These are phyloP conservation scores for Elgaria multicarinata DNA, from an alignment of 2,113 vertebrate genomes.

Conservation along the genomic window DNA sequence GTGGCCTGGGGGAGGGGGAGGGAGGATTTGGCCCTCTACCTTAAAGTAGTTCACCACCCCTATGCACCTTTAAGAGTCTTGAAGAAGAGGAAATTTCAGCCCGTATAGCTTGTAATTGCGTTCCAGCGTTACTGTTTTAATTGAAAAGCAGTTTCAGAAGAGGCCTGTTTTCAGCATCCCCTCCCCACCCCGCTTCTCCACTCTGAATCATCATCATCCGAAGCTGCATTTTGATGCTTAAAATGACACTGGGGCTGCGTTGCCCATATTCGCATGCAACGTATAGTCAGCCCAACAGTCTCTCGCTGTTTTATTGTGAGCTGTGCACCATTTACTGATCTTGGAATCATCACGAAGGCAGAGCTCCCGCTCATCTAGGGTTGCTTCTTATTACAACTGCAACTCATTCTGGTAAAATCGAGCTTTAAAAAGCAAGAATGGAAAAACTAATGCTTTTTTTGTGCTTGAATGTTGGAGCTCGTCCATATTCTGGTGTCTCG, in stretches of 20 bases:
- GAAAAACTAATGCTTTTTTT: neutral
- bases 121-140: neutral
- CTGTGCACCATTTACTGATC: neutral
- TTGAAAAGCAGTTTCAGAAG: neutral
- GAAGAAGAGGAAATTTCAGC: neutral
- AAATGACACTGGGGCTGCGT: neutral
- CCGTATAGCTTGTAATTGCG: neutral
- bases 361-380: no score
- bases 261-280: neutral
- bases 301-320: neutral
- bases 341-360: neutral
- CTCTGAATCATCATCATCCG: neutral
- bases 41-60: no score
- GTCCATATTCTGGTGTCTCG: neutral
- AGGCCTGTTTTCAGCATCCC: neutral
- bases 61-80: neutral
- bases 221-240: neutral
- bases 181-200: neutral
- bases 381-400: neutral
- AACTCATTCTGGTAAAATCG: neutral
- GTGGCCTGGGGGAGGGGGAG: no score
- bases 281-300: neutral
- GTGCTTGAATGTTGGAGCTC: neutral
- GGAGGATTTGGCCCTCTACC: no score
- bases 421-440: neutral